Percentiles rank a stretch among this genome's conserved stretches.
Conservation (phyloP, 2,797 vertebrate genomes). For the Amazona finschi region DNA sequence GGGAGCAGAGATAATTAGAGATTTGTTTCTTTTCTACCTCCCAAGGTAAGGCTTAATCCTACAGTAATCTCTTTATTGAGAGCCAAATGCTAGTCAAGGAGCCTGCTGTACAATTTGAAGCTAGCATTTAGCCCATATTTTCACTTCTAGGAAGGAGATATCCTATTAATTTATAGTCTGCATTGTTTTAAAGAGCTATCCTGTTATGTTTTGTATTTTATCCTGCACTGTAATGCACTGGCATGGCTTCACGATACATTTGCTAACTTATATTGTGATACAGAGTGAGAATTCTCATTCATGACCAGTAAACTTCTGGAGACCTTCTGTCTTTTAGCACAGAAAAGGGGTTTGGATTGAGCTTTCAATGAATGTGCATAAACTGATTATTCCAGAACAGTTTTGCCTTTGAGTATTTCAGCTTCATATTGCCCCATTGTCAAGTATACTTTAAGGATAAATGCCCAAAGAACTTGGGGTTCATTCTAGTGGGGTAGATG, state of each 20-base stretch:
- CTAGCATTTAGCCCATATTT: background rate
- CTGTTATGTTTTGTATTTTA: background rate
- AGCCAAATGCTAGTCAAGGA: constrained; percentile 28
- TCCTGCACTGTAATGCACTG: background rate
- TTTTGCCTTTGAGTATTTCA: constrained; percentile 21
- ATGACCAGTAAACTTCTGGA: background rate
- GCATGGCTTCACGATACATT: background rate
- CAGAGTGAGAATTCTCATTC: background rate
- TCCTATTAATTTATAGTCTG: background rate
- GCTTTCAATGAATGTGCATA: background rate
- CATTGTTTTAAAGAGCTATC: background rate
- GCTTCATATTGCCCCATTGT: background rate
- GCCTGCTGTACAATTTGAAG: background rate
- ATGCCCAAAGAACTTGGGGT: background rate
- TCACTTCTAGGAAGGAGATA: background rate
- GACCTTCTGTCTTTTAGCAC: background rate
- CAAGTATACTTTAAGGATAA: background rate
- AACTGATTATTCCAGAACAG: background rate
- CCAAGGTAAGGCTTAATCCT: constrained; percentile 53
- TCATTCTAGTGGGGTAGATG: background rate
- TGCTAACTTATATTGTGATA: background rate
- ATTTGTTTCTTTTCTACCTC: constrained; percentile 43
- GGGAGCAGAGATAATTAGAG: constrained; percentile 46
- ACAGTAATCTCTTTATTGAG: constrained; percentile 43
- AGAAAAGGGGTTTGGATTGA: background rate